Percentiles rank a stretch among this genome's conserved stretches.
Conservation (phyloP, 1,140 invertebrate species). For the Ganaspis sp. region DNA sequence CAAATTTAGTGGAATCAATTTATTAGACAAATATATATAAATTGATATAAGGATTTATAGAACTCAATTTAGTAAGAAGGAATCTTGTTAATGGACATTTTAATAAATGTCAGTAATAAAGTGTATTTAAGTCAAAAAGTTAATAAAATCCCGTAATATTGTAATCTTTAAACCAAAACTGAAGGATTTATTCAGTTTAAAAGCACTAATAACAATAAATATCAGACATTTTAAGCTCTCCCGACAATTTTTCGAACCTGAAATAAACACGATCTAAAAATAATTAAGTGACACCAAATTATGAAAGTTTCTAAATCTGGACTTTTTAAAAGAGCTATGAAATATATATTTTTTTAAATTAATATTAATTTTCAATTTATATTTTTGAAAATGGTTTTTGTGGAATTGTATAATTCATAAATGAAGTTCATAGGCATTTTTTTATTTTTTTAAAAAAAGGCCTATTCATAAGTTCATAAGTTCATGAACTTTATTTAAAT, state of each 20-base stretch:
- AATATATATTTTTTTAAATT: neutral
- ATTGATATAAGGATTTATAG: too few relatives aligned
- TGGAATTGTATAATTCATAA: too few relatives aligned
- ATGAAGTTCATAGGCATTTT: too few relatives aligned
- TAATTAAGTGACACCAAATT: neutral
- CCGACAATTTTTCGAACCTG: neutral
- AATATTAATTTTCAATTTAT: neutral
- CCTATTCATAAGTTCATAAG: too few relatives aligned
- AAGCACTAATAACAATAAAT: conserved; percentile 1
- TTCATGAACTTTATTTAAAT: too few relatives aligned
- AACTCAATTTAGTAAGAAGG: too few relatives aligned
- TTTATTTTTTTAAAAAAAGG: too few relatives aligned
- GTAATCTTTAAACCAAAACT: neutral
- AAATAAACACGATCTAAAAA: neutral
- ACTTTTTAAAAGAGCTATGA: neutral
- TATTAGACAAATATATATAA: too few relatives aligned
- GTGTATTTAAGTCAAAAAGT: neutral
- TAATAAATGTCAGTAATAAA: too few relatives aligned
- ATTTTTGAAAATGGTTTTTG: too few relatives aligned
- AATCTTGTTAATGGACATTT: too few relatives aligned
- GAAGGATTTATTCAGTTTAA: neutral
- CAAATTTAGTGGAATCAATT: too few relatives aligned
- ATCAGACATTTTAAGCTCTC: neutral
- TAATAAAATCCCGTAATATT: neutral
- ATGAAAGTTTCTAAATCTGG: neutral